Conservation (phyloP, 2,888 invertebrate genomes). For the Ramazzottius varieornatus region DNA sequence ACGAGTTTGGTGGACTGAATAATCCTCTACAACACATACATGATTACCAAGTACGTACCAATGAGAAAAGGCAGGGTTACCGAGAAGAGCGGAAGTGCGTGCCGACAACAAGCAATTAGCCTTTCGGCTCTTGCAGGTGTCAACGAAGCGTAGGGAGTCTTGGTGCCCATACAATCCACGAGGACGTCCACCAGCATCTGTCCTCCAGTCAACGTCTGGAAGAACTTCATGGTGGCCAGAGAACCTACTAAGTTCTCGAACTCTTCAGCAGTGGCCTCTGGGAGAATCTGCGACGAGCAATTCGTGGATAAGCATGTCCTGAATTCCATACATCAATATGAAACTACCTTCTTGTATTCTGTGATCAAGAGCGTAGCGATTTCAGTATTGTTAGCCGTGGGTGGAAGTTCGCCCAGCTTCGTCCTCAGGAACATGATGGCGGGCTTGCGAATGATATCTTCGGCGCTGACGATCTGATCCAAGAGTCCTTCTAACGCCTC, state of each 20-base stretch:
- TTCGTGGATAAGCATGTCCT: no score
- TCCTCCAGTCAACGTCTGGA: neutral
- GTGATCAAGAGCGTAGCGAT: neutral
- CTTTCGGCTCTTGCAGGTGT: neutral
- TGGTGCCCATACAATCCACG: neutral
- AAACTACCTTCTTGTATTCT: slow-evolving; percentile 2
- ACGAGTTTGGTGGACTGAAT: neutral
- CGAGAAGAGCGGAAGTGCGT: neutral
- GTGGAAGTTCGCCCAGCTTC: neutral
- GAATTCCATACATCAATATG: no score
- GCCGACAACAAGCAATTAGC: neutral
- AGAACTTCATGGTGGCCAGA: neutral
- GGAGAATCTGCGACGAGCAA: neutral
- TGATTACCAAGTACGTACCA: no score
- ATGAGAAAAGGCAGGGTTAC: neutral
- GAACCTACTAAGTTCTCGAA: neutral
- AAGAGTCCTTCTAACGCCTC: neutral
- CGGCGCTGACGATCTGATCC: neutral
- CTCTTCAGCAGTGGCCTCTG: neutral
- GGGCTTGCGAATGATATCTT: neutral
- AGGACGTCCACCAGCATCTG: neutral
- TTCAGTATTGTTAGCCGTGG: slow-evolving; percentile 1
- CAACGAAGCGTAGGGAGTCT: neutral
- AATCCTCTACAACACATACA: neutral
- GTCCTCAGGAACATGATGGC: neutral